Evolutionary conservation across 2,797 vertebrate species (phyloP).

Genomic region (Microcaecilia unicolor): DNA sequence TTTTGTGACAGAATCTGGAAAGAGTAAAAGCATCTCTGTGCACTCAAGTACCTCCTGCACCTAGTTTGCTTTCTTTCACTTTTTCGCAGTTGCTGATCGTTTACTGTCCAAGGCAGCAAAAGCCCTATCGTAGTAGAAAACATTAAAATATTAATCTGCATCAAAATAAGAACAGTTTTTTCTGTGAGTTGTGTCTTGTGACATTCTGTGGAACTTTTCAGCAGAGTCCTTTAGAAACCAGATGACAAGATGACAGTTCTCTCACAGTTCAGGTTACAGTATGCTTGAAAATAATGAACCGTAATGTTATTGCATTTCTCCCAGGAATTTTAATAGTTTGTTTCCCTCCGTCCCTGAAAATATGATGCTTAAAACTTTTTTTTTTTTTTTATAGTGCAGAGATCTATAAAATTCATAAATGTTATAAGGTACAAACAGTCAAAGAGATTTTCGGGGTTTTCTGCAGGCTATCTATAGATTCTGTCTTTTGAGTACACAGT

Average conservation of each 20-base stretch:
- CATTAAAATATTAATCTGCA: slow-evolving; percentile 6
- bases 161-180: slow-evolving; percentile 17
- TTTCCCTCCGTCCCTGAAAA: slow-evolving; percentile 44
- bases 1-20: too few species aligned
- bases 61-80: background rate
- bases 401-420: slow-evolving; percentile 28
- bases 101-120: slow-evolving; percentile 7
- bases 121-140: slow-evolving; percentile 22
- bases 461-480: slow-evolving; percentile 13
- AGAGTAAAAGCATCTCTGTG: too few species aligned
- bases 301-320: slow-evolving; percentile 50
- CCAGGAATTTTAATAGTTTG: slow-evolving; percentile 45
- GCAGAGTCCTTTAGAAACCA: slow-evolving; percentile 25
- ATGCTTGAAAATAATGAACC: slow-evolving; percentile 42
- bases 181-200: slow-evolving; percentile 19
- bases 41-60: too few species aligned
- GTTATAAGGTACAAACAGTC: slow-evolving; percentile 25
- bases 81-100: background rate
- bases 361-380: slow-evolving; percentile 45
- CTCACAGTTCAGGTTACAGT: slow-evolving; percentile 41
- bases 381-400: slow-evolving; percentile 20
- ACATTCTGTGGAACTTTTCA: slow-evolving; percentile 25
- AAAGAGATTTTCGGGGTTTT: slow-evolving; percentile 21
- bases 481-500: slow-evolving; percentile 14
- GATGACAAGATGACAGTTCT: slow-evolving; percentile 33